Evolutionary conservation across 2,797 vertebrate genomes (phyloP).

Genomic region (Aphelocoma californica): DNA sequence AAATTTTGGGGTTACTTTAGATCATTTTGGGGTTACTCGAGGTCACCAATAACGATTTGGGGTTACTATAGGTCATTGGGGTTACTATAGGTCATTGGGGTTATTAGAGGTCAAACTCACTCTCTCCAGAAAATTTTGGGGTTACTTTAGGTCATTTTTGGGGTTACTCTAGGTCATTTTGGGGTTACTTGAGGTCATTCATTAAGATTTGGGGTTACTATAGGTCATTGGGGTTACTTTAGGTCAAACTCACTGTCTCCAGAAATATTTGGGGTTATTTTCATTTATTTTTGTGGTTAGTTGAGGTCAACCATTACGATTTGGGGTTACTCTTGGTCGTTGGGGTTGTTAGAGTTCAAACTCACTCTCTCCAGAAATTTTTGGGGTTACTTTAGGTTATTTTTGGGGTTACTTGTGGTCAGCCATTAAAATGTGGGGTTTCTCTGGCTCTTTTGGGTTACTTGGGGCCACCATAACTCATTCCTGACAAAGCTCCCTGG

Average conservation of each 20-base stretch:
- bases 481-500: not conserved
- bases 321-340: too few species aligned
- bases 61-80: not conserved
- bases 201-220: not conserved
- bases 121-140: rapidly evolving
- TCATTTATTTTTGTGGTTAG: too few species aligned
- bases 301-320: too few species aligned
- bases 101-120: not conserved
- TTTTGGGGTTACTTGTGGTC: too few species aligned
- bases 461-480: rapidly evolving
- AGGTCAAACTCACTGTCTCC: too few species aligned
- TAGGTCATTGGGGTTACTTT: not conserved
- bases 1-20: not conserved
- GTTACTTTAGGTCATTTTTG: too few species aligned
- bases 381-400: not conserved
- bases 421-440: too few species aligned
- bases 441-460: rapidly evolving
- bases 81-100: not conserved
- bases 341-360: too few species aligned
- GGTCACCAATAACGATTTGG: not conserved
- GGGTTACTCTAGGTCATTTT: too few species aligned
- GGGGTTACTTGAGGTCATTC: too few species aligned
- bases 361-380: rapidly evolving
- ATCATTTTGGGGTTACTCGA: too few species aligned
- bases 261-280: not conserved